Evolutionary conservation across 2,113 vertebrate genomes (phyloP).

Genomic region (Microcebus griseorufus): DNA sequence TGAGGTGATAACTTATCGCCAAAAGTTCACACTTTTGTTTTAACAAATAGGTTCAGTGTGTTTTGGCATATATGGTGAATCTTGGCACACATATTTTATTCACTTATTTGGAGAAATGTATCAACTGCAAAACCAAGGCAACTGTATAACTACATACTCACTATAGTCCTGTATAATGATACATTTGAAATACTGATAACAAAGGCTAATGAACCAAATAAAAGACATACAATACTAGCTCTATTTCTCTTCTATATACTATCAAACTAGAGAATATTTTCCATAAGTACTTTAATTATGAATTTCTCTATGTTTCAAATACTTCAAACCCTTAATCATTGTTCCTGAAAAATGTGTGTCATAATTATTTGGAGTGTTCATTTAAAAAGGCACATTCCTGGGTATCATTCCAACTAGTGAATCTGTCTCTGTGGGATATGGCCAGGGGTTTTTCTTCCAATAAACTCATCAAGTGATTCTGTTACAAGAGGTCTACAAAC

Average conservation of each 20-base stretch:
- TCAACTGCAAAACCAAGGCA: neutral
- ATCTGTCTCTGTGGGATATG: neutral
- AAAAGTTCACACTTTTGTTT: neutral
- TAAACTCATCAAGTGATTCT: neutral
- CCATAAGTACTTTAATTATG: neutral
- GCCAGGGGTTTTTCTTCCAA: neutral
- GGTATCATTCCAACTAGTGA: neutral
- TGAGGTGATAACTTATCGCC: neutral
- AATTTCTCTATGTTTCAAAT: neutral
- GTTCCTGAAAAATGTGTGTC: neutral
- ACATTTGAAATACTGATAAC: neutral
- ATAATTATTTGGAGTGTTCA: neutral
- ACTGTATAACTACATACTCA: neutral
- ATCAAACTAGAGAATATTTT: neutral
- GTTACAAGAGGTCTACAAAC: neutral
- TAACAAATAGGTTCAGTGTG: neutral
- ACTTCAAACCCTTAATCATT: neutral
- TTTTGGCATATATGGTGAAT: neutral
- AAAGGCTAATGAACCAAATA: neutral
- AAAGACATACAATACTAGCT: neutral
- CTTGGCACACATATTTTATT: neutral
- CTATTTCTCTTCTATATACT: neutral
- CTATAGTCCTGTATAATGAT: neutral
- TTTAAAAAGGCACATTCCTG: slow-evolving; percentile 1
- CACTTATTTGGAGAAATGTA: neutral